Base-by-base conservation (phyloP, 1,140 invertebrate species). In the Nautilus pompilius region DNA sequence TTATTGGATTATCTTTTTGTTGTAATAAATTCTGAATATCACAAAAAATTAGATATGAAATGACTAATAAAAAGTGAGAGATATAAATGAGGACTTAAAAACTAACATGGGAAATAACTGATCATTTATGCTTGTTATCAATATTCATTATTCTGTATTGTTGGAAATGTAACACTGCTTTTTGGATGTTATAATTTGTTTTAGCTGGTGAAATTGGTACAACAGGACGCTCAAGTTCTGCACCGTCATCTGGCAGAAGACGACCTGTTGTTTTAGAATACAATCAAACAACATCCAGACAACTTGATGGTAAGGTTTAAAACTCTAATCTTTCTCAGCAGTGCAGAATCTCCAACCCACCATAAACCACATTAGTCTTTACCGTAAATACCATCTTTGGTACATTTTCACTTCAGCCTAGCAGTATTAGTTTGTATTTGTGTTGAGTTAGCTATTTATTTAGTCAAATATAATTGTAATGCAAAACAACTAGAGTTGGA, bases 221-320 rank as follows among this genome's bases (percentile, higher is more conserved):
- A 26, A 48, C 62, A 17, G 67, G 68, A 36, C 57, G 73, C 22
- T 71, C 73, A 48, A 75, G 71, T 63, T 75, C 73, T 41, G 73
- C 73, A 0, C 73, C 73, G 20, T 71, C 71, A 5, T 67, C 71
- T 26, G 66, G 69, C 20, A 58, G 73, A 30, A 55, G 68, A 53
- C 63, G 69, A 48, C 69, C 68, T 33, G 64, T 63, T 24, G 62
- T 57, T 2, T 51, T 70, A 30, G 29, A 48, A 15, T 60, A 28
- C 30, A 33, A 53, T 24, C 24, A 20, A 17, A 24, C 30, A 15
- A 22, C 34, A 22, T n/a, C 22, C 15, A 41, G 22, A 36, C 32
- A 58, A 22, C 22, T n/a, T 36, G 34, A 36, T 36, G 30, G 30
- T 49, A 49, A 24, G 26, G 26, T 5, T 24, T 6, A 24, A 24